phyloP scores from a whole-genome alignment of 2,113 vertebrate species.

The Ia io region DNA sequence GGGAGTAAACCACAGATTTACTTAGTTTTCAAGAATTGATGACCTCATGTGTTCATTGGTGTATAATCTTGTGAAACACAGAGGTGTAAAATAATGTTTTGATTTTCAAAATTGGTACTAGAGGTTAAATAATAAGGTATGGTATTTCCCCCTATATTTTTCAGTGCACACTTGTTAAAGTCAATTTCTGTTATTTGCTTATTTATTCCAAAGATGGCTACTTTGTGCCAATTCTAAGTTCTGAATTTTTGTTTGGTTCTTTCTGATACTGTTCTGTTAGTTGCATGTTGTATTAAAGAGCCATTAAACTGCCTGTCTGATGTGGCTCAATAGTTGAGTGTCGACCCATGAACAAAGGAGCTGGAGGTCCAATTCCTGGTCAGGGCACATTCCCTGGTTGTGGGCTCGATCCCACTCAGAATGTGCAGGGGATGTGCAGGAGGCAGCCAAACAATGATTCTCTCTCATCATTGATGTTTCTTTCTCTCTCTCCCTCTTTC shows the following conservation, averaged over 20 bases:
- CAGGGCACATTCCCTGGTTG: too few species aligned
- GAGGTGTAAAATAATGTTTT: constrained; percentile 11
- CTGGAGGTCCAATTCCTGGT: too few species aligned
- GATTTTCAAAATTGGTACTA: neutral
- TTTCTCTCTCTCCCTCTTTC: too few species aligned
- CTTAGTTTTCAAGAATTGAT: neutral
- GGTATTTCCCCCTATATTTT: neutral
- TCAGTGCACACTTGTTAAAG: neutral
- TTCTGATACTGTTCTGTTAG: neutral
- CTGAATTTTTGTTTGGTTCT: neutral
- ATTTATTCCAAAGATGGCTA: neutral
- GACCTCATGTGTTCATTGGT: neutral
- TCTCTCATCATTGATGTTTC: too few species aligned
- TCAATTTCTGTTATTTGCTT: neutral
- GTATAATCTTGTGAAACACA: neutral
- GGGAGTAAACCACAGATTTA: neutral
- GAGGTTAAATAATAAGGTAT: neutral
- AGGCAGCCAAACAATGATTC: too few species aligned
- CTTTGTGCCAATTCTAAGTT: neutral
- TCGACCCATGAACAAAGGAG: too few species aligned
- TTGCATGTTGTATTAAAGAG: neutral
- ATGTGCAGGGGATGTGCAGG: too few species aligned
- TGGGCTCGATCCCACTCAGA: too few species aligned
- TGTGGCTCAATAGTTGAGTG: too few species aligned
- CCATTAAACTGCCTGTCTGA: neutral